Evolutionary conservation across 2,113 vertebrate species (phyloP), one percentile per base, ranked within the genome.

Genomic region (Xiphophorus maculatus): DNA sequence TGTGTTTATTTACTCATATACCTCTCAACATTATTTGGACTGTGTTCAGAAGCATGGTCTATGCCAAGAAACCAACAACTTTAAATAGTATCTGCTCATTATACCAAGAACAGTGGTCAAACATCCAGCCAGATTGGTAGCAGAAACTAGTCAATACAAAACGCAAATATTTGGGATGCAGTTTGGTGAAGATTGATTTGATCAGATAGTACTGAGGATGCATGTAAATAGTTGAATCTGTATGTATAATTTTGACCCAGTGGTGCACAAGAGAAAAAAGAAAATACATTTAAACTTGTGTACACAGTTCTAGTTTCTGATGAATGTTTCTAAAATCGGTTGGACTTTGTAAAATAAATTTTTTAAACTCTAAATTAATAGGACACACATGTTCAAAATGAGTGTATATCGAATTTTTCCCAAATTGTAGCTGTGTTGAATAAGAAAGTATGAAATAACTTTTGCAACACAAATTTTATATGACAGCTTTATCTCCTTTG

Each of bases 401-500:
- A 58, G 8, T 58, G 5, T 58, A 9, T 58, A 2, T 58, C 0
- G 2, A 58, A 1, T 58, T 54, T 9, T 58, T n/a, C 51, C 51
- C 25, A 58, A 58, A 58, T 58, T 58, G 51, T 25, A 58, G 79
- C n/a, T 44, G 74, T 76, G 76, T 86, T 60, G 64, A 84, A 86
- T n/a, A 74, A 77, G 65, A 85, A 79, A 79, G 71, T 77, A 73
- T 74, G 74, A 69, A 80, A 78, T 81, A 63, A 25, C 51, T 81
- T 72, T 74, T 72, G 74, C 77, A 69, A 51, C 63, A 84, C 69
- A 84, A 69, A 74, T 66, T 64, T 77, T 69, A 74, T 66, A 81
- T 65, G 71, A 84, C 80, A 72, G 69, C n/a, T 65, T 80, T 69
- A 85, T 93, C 85, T 58, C 7, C 79, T 86, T 88, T 82, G 60